Percentiles rank a stretch among this genome's conserved stretches.
Conservation (phyloP, 2,888 invertebrate genomes). For the Gibbula magus region DNA sequence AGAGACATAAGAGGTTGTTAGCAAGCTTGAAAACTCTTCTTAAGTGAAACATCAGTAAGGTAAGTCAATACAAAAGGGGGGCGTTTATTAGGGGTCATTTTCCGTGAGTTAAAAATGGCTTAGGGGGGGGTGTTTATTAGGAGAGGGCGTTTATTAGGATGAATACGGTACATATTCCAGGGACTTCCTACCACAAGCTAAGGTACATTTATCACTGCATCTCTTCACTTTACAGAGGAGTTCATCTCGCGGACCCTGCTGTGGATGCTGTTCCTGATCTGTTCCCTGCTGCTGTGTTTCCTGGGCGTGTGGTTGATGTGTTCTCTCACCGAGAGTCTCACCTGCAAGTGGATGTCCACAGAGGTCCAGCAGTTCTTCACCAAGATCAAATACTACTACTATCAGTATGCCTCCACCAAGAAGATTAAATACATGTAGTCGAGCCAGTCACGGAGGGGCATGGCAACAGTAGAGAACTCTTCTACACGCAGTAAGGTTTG, state of each 20-base stretch:
- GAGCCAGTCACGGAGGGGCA: neutral
- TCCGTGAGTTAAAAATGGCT: too few species aligned
- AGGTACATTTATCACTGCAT: too few species aligned
- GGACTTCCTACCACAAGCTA: too few species aligned
- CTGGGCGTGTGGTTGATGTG: constrained; percentile 64
- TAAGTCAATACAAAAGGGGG: too few species aligned
- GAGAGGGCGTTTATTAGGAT: too few species aligned
- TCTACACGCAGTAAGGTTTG: too few species aligned
- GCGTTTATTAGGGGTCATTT: too few species aligned
- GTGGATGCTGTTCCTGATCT: constrained; percentile 54
- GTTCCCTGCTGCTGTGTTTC: constrained; percentile 50
- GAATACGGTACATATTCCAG: too few species aligned
- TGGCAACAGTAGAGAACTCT: neutral
- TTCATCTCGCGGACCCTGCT: constrained; percentile 52
- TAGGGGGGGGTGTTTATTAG: too few species aligned
- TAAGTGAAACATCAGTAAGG: too few species aligned
- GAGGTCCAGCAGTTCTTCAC: constrained; percentile 46
- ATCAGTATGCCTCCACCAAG: constrained; percentile 48
- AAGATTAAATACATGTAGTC: constrained; percentile 36
- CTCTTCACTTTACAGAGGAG: constrained; percentile 68
- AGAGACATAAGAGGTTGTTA: too few species aligned
- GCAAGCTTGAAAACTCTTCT: too few species aligned
- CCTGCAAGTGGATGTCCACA: constrained; percentile 41
- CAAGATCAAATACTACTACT: constrained; percentile 57
- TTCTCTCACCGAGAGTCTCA: constrained; percentile 35